phyloP scores from a whole-genome alignment of 2,888 invertebrate genomes.

The Erebia aethiops region DNA sequence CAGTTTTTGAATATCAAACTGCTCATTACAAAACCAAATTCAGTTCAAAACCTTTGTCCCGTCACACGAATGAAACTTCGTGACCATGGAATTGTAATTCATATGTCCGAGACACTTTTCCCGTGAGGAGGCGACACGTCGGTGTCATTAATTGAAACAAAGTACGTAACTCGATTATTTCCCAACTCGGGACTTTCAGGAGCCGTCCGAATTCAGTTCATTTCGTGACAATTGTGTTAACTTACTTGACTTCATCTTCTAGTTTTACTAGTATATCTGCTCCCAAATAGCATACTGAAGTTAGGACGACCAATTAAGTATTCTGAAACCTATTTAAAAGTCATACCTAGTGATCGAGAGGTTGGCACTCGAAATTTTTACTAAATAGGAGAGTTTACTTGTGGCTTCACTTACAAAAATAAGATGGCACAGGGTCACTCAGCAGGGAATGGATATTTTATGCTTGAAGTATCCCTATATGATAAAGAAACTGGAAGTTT shows the following conservation, averaged over 20 bases:
- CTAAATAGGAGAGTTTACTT: too few relatives aligned
- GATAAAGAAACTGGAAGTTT: too few relatives aligned
- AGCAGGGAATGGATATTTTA: too few relatives aligned
- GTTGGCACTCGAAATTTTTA: too few relatives aligned
- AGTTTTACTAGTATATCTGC: background rate
- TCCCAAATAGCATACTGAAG: too few relatives aligned
- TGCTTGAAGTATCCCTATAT: too few relatives aligned
- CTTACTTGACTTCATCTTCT: slow-evolving; percentile 6
- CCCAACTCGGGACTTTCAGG: slow-evolving; percentile 43
- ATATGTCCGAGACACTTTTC: slow-evolving; percentile 18
- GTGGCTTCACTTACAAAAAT: too few relatives aligned
- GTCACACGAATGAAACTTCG: slow-evolving; percentile 22
- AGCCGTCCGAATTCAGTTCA: slow-evolving; percentile 45
- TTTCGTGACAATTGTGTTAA: slow-evolving; percentile 46
- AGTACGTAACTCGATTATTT: slow-evolving; percentile 52
- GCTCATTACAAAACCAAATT: background rate
- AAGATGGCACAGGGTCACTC: too few relatives aligned
- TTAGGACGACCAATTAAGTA: too few relatives aligned
- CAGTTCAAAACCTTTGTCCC: background rate
- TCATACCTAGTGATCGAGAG: too few relatives aligned
- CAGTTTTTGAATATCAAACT: background rate
- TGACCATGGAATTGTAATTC: background rate
- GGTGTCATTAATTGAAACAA: slow-evolving; percentile 52
- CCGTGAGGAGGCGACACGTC: slow-evolving; percentile 39
- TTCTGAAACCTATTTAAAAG: too few relatives aligned